phyloP scores from a whole-genome alignment of 2,797 vertebrate genomes.

The Jordanella pulchra region DNA sequence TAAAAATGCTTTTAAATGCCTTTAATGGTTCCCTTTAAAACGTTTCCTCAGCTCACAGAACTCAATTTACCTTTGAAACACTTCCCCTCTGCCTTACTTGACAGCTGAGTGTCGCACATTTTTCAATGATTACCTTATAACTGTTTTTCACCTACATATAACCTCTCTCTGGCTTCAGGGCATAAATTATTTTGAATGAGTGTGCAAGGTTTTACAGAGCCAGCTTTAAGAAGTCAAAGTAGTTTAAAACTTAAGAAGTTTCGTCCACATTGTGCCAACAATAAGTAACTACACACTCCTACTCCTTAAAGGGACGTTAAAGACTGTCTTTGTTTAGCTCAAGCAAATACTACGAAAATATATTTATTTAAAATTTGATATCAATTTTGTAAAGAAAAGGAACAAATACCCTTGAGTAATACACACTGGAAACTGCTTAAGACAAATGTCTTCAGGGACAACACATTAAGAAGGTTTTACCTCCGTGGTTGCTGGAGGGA shows the following conservation, averaged over 20 bases:
- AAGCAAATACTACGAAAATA: constrained; percentile 3
- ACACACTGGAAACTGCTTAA: constrained; percentile 11
- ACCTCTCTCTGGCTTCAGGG: constrained; percentile 4
- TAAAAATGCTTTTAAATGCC: too few species aligned
- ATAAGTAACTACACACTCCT: neutral
- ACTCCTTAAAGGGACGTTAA: neutral
- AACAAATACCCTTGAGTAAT: constrained; percentile 35
- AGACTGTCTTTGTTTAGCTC: neutral
- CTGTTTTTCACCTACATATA: neutral
- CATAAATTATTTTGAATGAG: constrained; percentile 4
- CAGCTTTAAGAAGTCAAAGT: neutral
- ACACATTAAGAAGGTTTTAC: constrained; percentile 29
- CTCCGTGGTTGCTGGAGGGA: constrained; percentile 45
- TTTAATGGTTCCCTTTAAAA: neutral
- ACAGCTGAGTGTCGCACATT: neutral
- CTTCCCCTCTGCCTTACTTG: neutral
- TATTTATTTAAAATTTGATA: constrained; percentile 25
- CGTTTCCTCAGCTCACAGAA: neutral
- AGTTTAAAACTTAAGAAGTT: neutral
- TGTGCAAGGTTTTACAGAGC: neutral
- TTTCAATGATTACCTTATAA: constrained; percentile 1
- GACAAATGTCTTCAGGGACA: constrained; percentile 24
- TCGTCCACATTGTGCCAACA: neutral
- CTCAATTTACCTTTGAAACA: neutral
- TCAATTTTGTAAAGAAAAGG: constrained; percentile 24